Evolutionary conservation across 2,797 vertebrate genomes (phyloP), one percentile per base, ranked within the genome.

Genomic region (Chromis chromis): DNA sequence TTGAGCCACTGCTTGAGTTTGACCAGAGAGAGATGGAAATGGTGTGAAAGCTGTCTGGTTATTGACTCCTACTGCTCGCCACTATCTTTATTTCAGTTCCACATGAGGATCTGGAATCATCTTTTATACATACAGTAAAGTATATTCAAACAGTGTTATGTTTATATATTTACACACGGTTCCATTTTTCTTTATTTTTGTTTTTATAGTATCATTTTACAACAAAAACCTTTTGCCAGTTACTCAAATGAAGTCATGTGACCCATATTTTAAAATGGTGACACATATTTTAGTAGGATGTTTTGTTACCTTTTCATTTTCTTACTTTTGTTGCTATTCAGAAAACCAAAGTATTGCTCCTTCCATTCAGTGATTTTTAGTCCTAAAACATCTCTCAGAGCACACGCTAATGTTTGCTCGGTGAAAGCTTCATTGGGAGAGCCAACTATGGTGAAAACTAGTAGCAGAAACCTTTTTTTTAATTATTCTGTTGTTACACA

Each of bases 111-210:
- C 48, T 81, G 80, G 76, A 88, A 13, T 82, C 2, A 0, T 62
- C 79, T 68, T 50, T 60, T 59, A 70, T 84, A 78, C 77, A 64
- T 88, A 78, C 77, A 87, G 55, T 73, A 58, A 70, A 81, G 48
- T 90, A 90, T 92, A 88, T 89, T 86, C 86, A 85, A 84, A 84
- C 88, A 91, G 87, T 94, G 86, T 93, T 94, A 90, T 68, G 61
- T 89, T 83, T 82, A 85, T 92, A 71, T 92, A 84, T 87, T 83
- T 78, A 81, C 82, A 83, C 80, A 84, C 21, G 9, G 76, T 88
- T 88, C 64, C 65, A 13, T 87, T 89, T 87, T 89, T 81, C 58
- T 78, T 79, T 58, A 36, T 60, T 74, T 56, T 87, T 79, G 33
- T 68, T 56, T 27, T 49, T 56, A 21, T 53, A 66, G 6, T 82